Conservation (phyloP, 2,113 vertebrate species). For the Erpornis zantholeuca region DNA sequence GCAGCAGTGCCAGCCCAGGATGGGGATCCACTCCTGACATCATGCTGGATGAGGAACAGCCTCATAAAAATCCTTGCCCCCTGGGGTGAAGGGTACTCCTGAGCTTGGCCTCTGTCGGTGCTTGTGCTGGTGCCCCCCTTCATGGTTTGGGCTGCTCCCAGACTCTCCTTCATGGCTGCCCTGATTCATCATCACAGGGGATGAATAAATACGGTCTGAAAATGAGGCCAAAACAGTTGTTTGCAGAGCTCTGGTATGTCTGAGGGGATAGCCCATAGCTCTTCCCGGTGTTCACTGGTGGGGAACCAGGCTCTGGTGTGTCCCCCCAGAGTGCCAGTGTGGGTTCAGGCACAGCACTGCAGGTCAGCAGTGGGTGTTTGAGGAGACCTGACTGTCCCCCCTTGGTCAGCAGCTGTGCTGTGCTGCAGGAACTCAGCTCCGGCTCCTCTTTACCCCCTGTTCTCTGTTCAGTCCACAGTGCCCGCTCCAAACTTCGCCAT, state of each 20-base stretch:
- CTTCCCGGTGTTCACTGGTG: background rate
- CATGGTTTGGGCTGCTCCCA: background rate
- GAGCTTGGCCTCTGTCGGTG: fast-evolving
- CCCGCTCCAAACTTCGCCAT: slow-evolving; percentile 94
- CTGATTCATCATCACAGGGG: background rate
- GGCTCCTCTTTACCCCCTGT: background rate
- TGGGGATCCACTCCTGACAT: fast-evolving
- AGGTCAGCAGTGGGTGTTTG: background rate
- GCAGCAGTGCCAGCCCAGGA: background rate
- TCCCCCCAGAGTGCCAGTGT: fast-evolving
- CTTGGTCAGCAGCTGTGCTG: background rate
- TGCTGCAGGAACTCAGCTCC: background rate
- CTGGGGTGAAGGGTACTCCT: background rate
- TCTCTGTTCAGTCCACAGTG: slow-evolving; percentile 85
- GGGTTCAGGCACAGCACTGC: background rate
- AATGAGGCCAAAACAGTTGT: background rate
- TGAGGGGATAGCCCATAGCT: fast-evolving
- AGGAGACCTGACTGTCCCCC: no score
- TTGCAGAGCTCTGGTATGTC: background rate
- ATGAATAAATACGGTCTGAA: background rate
- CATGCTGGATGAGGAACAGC: fast-evolving
- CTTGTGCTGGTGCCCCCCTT: background rate
- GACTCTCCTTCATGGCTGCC: background rate
- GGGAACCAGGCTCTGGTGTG: background rate
- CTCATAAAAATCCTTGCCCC: fast-evolving